Conservation (phyloP, 2,888 invertebrate species). For the Epinotia brunnichana region DNA sequence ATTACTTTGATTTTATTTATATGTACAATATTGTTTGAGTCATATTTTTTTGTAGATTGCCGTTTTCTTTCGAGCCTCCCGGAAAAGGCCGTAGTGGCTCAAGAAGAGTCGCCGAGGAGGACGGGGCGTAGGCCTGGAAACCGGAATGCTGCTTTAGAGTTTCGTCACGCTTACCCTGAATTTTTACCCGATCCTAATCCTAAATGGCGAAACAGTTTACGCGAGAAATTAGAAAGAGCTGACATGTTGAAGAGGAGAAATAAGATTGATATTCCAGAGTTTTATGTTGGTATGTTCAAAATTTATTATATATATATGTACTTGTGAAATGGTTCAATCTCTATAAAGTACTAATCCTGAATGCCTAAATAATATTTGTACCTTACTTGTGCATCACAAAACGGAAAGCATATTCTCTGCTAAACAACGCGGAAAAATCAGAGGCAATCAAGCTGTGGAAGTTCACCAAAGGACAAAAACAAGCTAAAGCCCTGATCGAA, state of each 20-base stretch:
- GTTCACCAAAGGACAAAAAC: no score
- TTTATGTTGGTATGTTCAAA: conserved; percentile 95
- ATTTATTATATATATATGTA: neutral
- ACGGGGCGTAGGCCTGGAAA: conserved; percentile 54
- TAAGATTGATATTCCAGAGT: conserved; percentile 96
- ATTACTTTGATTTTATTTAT: neutral
- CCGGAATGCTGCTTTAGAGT: conserved; percentile 76
- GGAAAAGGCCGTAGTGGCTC: conserved; percentile 57
- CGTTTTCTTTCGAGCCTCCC: conserved; percentile 66
- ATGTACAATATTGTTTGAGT: neutral
- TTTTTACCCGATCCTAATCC: conserved; percentile 94
- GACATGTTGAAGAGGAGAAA: conserved; percentile 95
- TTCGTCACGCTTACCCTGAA: conserved; percentile 92
- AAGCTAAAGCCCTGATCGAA: no score
- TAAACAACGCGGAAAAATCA: no score
- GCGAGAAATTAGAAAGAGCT: conserved; percentile 94
- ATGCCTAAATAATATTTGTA: no score
- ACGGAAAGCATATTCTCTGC: no score
- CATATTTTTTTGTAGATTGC: conserved; percentile 58
- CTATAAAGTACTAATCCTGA: no score
- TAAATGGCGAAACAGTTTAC: conserved; percentile 89
- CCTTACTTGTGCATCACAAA: no score
- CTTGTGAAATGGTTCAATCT: no score
- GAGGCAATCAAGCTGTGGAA: no score
- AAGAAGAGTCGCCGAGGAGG: conserved; percentile 49